Evolutionary conservation across 2,113 vertebrate species (phyloP).

Genomic region (Desmodus rotundus): DNA sequence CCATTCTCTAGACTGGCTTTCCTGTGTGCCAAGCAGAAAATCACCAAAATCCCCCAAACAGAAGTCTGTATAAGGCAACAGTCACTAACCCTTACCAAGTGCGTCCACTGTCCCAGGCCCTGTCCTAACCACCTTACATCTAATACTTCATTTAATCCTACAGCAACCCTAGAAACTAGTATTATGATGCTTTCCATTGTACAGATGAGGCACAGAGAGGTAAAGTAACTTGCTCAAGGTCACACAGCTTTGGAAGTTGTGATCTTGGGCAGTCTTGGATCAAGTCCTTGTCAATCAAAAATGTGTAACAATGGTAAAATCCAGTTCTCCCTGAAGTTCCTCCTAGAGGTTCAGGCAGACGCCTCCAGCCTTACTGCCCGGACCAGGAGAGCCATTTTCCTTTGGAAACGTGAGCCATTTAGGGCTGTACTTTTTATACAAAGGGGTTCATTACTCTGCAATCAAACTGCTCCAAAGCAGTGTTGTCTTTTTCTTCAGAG

Average conservation of each 20-base stretch:
- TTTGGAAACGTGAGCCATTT: conserved; percentile 70
- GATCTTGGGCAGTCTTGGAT: background rate
- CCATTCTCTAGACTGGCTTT: background rate
- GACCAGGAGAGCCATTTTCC: background rate
- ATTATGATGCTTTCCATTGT: background rate
- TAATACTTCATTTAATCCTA: background rate
- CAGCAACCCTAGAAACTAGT: background rate
- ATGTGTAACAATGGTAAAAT: background rate
- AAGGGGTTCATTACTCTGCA: conserved; percentile 79
- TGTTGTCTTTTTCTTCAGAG: conserved; percentile 75
- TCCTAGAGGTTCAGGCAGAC: background rate
- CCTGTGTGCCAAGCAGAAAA: background rate
- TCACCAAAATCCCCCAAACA: background rate
- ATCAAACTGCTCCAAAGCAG: conserved; percentile 76
- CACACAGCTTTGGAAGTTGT: conserved; percentile 17
- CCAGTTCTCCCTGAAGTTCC: background rate
- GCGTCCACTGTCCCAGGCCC: background rate
- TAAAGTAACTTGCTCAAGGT: background rate
- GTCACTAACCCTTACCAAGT: background rate
- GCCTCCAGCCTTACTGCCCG: background rate
- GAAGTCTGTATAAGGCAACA: background rate
- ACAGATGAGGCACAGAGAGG: background rate
- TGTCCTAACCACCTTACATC: background rate
- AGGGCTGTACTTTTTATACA: conserved; percentile 68
- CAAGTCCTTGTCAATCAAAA: background rate